Evolutionary conservation across 2,113 vertebrate species (phyloP).

Genomic region (Gavia stellata): DNA sequence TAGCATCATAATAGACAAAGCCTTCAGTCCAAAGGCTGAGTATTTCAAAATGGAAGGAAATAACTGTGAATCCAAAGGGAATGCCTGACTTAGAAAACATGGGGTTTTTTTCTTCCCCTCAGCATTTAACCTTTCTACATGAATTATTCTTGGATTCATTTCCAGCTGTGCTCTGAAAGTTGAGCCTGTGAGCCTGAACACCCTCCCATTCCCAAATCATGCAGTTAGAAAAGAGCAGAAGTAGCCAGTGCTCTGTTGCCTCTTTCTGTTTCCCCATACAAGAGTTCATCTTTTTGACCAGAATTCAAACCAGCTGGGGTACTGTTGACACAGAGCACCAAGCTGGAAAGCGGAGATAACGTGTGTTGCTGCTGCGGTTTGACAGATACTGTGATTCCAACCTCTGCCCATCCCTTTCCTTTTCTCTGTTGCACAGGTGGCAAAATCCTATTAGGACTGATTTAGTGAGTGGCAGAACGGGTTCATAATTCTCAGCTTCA

Average conservation of each 20-base stretch:
- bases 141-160: neutral
- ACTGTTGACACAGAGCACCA: neutral
- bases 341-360: conserved; percentile 39
- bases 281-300: neutral
- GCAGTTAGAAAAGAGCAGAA: neutral
- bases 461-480: conserved; percentile 1
- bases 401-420: neutral
- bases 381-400: neutral
- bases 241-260: neutral
- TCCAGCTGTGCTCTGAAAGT: neutral
- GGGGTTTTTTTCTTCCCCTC: fast-evolving
- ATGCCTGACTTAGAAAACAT: neutral
- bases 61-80: neutral
- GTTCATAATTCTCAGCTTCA: neutral
- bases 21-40: neutral
- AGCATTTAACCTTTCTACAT: neutral
- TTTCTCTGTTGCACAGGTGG: neutral
- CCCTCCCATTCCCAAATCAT: neutral
- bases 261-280: neutral
- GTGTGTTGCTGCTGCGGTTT: neutral
- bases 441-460: neutral
- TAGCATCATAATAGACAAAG: neutral
- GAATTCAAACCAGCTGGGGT: neutral
- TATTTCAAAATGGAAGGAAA: neutral
- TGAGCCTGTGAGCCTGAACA: neutral